These are phyloP conservation scores for Syngnathoides biaculeatus DNA, from an alignment of 2,113 vertebrate species.

Conservation along the genomic window DNA sequence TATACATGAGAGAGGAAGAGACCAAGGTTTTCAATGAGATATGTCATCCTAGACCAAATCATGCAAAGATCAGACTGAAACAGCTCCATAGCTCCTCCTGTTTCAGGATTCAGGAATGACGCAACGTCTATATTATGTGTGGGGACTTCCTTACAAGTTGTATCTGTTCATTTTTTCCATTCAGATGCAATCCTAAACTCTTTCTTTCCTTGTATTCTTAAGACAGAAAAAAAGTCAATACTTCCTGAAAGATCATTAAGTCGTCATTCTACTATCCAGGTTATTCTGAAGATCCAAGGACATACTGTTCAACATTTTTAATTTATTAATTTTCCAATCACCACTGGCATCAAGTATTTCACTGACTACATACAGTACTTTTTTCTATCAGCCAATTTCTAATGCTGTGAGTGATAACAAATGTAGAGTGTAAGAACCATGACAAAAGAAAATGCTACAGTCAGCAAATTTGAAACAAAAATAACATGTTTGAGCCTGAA, in stretches of 20 bases:
- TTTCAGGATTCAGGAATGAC: constrained; percentile 52
- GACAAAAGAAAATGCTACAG: no score
- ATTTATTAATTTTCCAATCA: background rate
- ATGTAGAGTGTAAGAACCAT: no score
- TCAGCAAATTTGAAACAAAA: no score
- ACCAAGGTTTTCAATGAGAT: constrained; percentile 30
- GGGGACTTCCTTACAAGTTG: constrained; percentile 57
- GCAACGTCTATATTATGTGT: constrained; percentile 68
- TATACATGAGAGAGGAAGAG: constrained; percentile 17
- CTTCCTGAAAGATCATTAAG: constrained; percentile 32
- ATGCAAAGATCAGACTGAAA: constrained; percentile 46
- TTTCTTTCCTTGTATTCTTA: constrained; percentile 40
- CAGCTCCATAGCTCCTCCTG: constrained; percentile 52
- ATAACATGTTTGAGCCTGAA: no score
- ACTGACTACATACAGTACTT: background rate
- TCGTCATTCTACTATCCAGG: constrained; percentile 42
- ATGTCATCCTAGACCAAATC: constrained; percentile 36
- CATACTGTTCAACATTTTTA: constrained; percentile 25
- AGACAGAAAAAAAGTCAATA: constrained; percentile 45
- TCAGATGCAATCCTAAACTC: constrained; percentile 28
- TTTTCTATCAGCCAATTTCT: background rate
- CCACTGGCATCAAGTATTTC: background rate
- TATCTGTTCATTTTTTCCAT: constrained; percentile 56
- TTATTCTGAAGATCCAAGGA: constrained; percentile 44
- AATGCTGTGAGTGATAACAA: no score